These are phyloP conservation scores for Hemichromis elongatus DNA, from an alignment of 2,113 vertebrate species.

Conservation along the genomic window DNA sequence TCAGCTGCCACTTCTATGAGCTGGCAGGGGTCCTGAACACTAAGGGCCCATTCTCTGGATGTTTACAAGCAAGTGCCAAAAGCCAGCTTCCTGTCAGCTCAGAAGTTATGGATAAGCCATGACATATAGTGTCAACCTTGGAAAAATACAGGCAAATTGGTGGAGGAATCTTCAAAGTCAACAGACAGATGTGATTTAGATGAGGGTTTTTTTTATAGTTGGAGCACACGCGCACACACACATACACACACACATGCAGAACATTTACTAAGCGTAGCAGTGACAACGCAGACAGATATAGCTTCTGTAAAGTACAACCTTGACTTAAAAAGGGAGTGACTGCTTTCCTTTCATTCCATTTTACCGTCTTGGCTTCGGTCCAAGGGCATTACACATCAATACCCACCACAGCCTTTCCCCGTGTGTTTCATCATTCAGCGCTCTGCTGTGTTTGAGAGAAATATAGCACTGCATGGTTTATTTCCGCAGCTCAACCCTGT, in stretches of 20 bases:
- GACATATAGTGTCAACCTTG: constrained; percentile 1
- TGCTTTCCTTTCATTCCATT: constrained; percentile 58
- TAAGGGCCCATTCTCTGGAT: constrained; percentile 22
- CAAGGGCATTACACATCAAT: constrained; percentile 63
- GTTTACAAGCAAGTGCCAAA: constrained; percentile 32
- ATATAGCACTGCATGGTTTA: constrained; percentile 57
- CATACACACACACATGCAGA: not conserved
- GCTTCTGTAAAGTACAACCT: constrained; percentile 62
- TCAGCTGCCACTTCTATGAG: constrained; percentile 50
- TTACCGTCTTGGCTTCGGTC: constrained; percentile 43
- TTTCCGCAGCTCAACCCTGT: constrained; percentile 53
- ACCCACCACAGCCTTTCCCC: constrained; percentile 18
- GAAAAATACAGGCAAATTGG: not conserved
- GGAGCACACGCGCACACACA: not conserved
- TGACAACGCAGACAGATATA: constrained; percentile 37
- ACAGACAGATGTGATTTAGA: constrained; percentile 33
- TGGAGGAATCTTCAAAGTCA: constrained; percentile 32
- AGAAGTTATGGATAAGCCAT: constrained; percentile 9
- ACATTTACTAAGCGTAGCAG: constrained; percentile 16
- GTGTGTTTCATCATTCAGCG: constrained; percentile 56
- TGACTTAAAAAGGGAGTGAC: constrained; percentile 51
- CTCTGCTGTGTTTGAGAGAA: constrained; percentile 48
- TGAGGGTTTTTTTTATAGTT: not conserved
- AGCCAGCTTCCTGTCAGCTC: constrained; percentile 12
- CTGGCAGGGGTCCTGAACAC: constrained; percentile 47